Evolutionary conservation across 2,888 invertebrate species (phyloP), one percentile per base, ranked within the genome.

Genomic region (Polydesmus complanatus): DNA sequence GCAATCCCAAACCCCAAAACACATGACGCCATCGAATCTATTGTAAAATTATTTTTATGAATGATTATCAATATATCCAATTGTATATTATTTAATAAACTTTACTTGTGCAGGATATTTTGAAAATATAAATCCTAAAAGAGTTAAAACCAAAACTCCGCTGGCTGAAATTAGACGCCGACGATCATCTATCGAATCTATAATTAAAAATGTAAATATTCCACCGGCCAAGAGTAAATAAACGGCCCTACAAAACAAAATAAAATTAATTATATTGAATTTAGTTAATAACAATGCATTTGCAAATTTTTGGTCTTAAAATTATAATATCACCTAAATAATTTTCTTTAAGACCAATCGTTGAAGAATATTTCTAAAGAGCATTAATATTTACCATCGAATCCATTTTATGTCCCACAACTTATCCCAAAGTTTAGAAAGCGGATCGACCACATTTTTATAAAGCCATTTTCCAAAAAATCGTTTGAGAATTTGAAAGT

Each of bases 11-110:
- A 0, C 94, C 95, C 69, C 83, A 83, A 22, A 85, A 69, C 0
- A 95, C 87, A 0, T 86, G 83, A 3, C 84, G 79, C 93, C 93
- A 91, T 62, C 81, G 80, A 2, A 90, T 78, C 75, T 85, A 72
- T 0, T 75, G 21, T n/a, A 54, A 19, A 27, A 55, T 1, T 22
- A 54, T 22, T 23, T n/a, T 48, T 47, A 25, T 21, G 22, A 25
- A 27, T 14, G 25, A n/a, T n/a, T n/a, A n/a, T n/a, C n/a, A 50
- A 54, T 18, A 58, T 23, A 18, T 37, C 27, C 8, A 56, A 18
- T 8, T 56, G 11, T 14, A 52, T 21, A 19, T 26, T 21, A 26
- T 8, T 14, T 14, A 47, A 54, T 54, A 54, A 54, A 54, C 11
- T 8, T 54, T 54, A 25, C 54, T 54, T 25, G 22, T 11, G 14